Evolutionary conservation across 2,888 invertebrate species (phyloP).

Genomic region (Drosophila quinaria): DNA sequence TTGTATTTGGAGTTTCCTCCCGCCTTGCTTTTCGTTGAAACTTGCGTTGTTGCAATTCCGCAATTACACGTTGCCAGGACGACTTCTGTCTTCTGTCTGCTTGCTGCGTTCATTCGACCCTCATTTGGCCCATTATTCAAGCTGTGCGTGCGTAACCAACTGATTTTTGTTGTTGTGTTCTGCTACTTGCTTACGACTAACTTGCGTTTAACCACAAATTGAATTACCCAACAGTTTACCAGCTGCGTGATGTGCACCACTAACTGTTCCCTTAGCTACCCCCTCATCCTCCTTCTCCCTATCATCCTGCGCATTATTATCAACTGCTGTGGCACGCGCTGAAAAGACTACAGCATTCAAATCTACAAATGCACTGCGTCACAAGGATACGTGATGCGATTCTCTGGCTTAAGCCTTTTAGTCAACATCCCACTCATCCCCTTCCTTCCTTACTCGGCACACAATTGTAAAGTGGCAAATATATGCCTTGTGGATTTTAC

Average conservation of each 20-base stretch:
- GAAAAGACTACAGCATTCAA: conserved; percentile 45
- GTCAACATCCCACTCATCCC: not conserved
- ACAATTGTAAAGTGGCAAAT: conserved; percentile 32
- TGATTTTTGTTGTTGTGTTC: conserved; percentile 29
- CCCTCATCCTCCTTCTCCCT: not conserved
- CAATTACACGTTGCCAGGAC: conserved; percentile 71
- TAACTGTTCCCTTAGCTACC: conserved; percentile 29
- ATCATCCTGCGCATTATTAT: conserved; percentile 45
- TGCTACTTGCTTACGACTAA: conserved; percentile 57
- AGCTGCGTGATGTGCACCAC: conserved; percentile 55
- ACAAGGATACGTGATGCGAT: conserved; percentile 32
- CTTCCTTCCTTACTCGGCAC: not conserved
- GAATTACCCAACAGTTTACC: conserved; percentile 79
- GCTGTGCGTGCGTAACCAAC: conserved; percentile 54
- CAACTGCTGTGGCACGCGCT: conserved; percentile 47
- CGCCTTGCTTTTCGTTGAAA: conserved; percentile 27
- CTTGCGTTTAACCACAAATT: conserved; percentile 80
- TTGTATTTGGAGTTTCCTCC: conserved; percentile 20
- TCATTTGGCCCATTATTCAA: conserved; percentile 44
- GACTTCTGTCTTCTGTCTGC: conserved; percentile 38
- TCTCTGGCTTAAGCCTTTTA: conserved; percentile 19
- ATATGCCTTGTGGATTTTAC: conserved; percentile 18
- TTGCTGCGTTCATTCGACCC: conserved; percentile 5
- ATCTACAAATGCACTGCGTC: conserved; percentile 44
- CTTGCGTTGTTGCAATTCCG: conserved; percentile 54